These are phyloP conservation scores for Eretmocerus hayati DNA, from an alignment of 2,888 invertebrate species.

Conservation along the genomic window DNA sequence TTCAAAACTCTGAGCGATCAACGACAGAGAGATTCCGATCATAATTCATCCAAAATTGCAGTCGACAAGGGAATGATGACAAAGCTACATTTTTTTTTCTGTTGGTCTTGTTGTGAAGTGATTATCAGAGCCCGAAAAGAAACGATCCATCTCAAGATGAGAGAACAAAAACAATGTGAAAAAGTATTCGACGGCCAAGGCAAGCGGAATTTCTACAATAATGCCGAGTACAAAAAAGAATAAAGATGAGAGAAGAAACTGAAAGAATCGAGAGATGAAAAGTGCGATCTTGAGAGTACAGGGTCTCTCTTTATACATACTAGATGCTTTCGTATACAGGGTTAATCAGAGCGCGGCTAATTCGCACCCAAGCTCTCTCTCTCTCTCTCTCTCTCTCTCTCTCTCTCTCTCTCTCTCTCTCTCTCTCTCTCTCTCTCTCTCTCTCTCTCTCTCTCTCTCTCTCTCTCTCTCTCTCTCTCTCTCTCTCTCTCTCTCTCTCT, in stretches of 20 bases:
- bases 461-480: background rate
- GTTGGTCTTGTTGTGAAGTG: too few relatives aligned
- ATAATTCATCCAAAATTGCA: too few relatives aligned
- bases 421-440: background rate
- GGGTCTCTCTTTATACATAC: too few relatives aligned
- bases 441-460: conserved; percentile 1
- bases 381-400: background rate
- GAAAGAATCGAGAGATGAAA: too few relatives aligned
- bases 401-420: background rate
- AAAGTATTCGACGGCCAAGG: background rate
- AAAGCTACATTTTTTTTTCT: too few relatives aligned
- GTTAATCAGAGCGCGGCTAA: too few relatives aligned
- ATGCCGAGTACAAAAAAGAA: background rate
- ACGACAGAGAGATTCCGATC: too few relatives aligned
- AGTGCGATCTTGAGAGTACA: too few relatives aligned
- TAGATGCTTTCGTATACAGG: too few relatives aligned
- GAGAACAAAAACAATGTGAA: background rate
- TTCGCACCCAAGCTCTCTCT: background rate
- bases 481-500: background rate
- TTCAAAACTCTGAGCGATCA: too few relatives aligned
- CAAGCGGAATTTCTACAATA: background rate
- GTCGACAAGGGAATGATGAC: too few relatives aligned
- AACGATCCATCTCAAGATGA: background rate
- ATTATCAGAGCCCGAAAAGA: too few relatives aligned
- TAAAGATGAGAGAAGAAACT: background rate